phyloP scores from a whole-genome alignment of 1,140 invertebrate genomes.

The Drosophila ironensis region DNA sequence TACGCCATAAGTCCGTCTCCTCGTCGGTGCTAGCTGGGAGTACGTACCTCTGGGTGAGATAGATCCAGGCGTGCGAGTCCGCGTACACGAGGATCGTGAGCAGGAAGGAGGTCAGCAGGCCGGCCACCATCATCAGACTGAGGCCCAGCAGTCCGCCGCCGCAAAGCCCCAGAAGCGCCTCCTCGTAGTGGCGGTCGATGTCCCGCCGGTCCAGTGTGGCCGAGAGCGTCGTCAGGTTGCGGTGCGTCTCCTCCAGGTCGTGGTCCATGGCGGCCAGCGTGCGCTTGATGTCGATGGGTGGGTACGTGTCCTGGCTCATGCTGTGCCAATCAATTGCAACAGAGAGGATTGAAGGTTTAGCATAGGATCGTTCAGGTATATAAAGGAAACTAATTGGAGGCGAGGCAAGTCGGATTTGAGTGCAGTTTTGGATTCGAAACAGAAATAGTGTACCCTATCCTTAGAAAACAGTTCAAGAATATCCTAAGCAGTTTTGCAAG shows the following conservation, averaged over 20 bases:
- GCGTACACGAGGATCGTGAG: slow-evolving; percentile 95
- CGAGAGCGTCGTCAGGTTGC: slow-evolving; percentile 82
- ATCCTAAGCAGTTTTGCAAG: too few species aligned
- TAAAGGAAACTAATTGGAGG: too few species aligned
- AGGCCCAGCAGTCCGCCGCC: slow-evolving; percentile 88
- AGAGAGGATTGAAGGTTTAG: too few species aligned
- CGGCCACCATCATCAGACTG: slow-evolving; percentile 89
- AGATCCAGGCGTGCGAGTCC: slow-evolving; percentile 98
- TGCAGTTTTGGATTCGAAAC: too few species aligned
- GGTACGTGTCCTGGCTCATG: slow-evolving; percentile 79
- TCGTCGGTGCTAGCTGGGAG: too few species aligned
- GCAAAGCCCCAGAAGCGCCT: slow-evolving; percentile 87
- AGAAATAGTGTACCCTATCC: too few species aligned
- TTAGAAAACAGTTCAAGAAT: too few species aligned
- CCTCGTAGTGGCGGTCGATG: slow-evolving; percentile 87
- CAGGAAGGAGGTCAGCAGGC: slow-evolving; percentile 88
- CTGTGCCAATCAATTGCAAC: too few species aligned
- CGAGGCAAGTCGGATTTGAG: too few species aligned
- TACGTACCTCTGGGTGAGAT: slow-evolving; percentile 91
- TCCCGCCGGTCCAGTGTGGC: slow-evolving; percentile 87
- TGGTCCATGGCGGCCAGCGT: slow-evolving; percentile 68
- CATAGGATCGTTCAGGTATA: too few species aligned
- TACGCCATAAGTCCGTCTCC: too few species aligned
- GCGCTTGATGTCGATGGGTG: slow-evolving; percentile 72
- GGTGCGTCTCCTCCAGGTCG: slow-evolving; percentile 70